Percentiles rank a stretch among this genome's conserved stretches.
Evolutionary conservation across 2,113 vertebrate species (phyloP).

Genomic region (Strigops habroptila): DNA sequence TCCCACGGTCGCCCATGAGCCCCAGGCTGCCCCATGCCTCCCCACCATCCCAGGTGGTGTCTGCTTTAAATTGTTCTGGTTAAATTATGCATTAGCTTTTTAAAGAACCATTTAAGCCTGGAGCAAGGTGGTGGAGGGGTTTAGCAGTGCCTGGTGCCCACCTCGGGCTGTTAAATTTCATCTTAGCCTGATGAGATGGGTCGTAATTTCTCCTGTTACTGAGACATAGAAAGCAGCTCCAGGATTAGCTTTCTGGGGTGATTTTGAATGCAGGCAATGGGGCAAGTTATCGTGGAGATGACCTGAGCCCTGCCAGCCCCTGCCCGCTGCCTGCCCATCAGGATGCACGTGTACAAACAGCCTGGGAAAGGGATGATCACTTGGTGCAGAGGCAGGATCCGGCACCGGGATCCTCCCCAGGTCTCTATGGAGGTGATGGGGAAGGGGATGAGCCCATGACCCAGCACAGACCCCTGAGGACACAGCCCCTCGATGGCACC

Average conservation of each 20-base stretch:
- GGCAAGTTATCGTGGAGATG: fast-evolving
- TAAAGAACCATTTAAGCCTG: neutral
- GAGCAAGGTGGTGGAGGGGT: neutral
- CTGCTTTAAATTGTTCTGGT: neutral
- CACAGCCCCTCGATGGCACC: neutral
- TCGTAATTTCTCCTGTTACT: neutral
- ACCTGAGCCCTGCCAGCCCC: neutral
- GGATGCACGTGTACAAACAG: fast-evolving
- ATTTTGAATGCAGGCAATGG: neutral
- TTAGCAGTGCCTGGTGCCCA: neutral
- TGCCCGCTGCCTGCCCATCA: fast-evolving
- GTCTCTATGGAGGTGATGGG: fast-evolving
- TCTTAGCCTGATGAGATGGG: neutral
- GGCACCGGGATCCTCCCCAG: fast-evolving
- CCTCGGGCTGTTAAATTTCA: slow-evolving; percentile 1
- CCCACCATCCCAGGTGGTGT: neutral
- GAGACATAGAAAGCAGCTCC: neutral
- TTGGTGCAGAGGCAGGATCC: neutral
- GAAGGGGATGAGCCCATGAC: neutral
- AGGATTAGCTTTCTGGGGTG: neutral
- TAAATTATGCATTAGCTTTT: slow-evolving; percentile 62
- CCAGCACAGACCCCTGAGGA: neutral
- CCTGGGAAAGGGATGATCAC: neutral
- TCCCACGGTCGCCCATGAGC: fast-evolving
- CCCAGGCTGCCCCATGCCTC: neutral